Conservation (phyloP, 2,113 vertebrate genomes). For the Haplotaxodon microlepis region DNA sequence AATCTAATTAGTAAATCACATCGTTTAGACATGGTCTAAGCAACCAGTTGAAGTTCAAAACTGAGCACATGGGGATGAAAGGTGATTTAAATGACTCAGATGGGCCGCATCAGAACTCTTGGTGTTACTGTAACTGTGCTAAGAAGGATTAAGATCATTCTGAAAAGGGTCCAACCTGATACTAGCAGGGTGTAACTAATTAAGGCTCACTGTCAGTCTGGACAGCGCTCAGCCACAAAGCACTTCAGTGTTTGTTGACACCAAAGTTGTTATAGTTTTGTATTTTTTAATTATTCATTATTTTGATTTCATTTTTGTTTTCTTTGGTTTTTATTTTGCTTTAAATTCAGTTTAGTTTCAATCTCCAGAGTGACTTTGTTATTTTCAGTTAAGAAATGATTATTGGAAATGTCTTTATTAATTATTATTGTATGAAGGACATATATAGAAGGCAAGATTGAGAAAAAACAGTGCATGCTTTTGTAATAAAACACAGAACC, state of each 20-base stretch:
- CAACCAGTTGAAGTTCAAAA: not conserved
- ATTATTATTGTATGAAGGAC: not conserved
- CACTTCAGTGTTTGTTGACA: not conserved
- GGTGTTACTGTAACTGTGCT: not conserved
- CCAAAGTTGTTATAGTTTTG: not conserved
- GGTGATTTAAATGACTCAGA: not conserved
- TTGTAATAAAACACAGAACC: not conserved
- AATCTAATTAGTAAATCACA: not conserved
- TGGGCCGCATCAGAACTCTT: not conserved
- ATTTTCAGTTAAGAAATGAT: not conserved
- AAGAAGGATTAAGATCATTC: not conserved
- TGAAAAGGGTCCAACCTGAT: not conserved
- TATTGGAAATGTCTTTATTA: not conserved
- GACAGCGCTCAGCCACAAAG: not conserved
- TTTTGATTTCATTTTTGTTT: not conserved
- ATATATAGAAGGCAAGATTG: not conserved
- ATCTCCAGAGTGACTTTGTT: not conserved
- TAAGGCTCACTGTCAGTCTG: not conserved
- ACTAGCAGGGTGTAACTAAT: not conserved
- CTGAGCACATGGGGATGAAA: not conserved
- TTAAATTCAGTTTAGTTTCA: not conserved
- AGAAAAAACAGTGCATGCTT: not conserved
- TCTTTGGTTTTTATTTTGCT: not conserved
- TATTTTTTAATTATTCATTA: not conserved
- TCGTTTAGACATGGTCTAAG: fast-evolving